phyloP scores from a whole-genome alignment of 2,113 vertebrate genomes.

The Hemibagrus wyckioides region DNA sequence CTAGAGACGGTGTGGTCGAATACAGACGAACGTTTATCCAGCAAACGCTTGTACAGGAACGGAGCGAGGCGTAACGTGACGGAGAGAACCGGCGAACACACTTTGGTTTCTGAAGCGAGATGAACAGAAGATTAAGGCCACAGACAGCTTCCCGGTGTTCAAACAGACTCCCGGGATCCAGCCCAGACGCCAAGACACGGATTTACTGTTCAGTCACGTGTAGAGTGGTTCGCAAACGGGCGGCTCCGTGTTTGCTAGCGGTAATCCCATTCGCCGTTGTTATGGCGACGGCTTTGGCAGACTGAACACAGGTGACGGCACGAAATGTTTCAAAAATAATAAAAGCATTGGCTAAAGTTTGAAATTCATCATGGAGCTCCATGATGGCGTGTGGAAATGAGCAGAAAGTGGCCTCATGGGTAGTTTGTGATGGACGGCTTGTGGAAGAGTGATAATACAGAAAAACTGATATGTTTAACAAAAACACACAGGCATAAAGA shows the following conservation, averaged over 20 bases:
- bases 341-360: neutral
- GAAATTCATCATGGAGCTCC: neutral
- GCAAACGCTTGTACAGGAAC: neutral
- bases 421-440: neutral
- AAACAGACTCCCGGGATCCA: conserved; percentile 69
- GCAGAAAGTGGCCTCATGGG: neutral
- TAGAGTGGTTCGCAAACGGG: neutral
- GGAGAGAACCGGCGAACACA: neutral
- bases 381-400: neutral
- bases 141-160: conserved; percentile 34
- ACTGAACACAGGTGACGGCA: neutral
- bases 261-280: neutral
- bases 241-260: neutral
- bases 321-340: neutral
- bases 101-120: conserved; percentile 15
- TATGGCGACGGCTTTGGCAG: neutral
- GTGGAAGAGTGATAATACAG: neutral
- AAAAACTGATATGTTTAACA: neutral
- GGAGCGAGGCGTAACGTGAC: neutral
- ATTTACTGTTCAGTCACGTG: conserved; percentile 17
- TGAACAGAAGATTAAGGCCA: conserved; percentile 50
- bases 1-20: neutral
- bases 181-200: conserved; percentile 60
- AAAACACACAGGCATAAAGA: conserved; percentile 2
- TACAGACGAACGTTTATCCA: neutral